These are phyloP conservation scores for Ciconia stormi DNA, from an alignment of 2,113 vertebrate genomes.

Conservation along the genomic window DNA sequence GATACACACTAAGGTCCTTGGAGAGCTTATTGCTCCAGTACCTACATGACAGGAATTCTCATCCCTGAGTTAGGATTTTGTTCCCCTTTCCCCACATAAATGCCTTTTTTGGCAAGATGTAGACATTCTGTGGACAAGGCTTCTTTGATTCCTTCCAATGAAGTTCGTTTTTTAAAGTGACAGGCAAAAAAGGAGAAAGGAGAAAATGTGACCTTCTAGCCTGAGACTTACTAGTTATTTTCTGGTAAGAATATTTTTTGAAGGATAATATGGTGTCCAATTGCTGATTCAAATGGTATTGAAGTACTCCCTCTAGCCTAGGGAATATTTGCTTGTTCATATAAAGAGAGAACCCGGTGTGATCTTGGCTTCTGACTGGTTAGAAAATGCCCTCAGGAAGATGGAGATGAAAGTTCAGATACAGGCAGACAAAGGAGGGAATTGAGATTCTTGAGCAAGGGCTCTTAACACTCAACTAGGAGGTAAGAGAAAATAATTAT, in stretches of 20 bases:
- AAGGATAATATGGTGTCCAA: neutral
- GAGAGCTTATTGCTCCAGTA: neutral
- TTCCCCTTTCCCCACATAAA: neutral
- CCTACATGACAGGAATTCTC: neutral
- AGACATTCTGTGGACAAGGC: neutral
- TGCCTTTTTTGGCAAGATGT: neutral
- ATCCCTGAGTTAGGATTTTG: neutral
- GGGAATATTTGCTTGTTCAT: neutral
- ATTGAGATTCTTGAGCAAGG: neutral
- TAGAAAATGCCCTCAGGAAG: neutral
- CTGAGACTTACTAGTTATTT: neutral
- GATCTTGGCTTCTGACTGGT: neutral
- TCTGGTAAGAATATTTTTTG: neutral
- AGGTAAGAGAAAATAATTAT: neutral
- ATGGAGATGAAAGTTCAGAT: neutral
- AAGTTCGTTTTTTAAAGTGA: neutral
- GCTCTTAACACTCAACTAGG: neutral
- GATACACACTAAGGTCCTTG: neutral
- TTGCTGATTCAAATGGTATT: neutral
- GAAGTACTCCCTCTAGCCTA: neutral
- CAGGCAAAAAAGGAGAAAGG: neutral
- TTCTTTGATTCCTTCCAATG: neutral
- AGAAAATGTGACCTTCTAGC: neutral
- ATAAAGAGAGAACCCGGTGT: neutral
- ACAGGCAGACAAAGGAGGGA: neutral